Evolutionary conservation across 1,140 invertebrate genomes (phyloP).

Genomic region (Drosophila busckii): DNA sequence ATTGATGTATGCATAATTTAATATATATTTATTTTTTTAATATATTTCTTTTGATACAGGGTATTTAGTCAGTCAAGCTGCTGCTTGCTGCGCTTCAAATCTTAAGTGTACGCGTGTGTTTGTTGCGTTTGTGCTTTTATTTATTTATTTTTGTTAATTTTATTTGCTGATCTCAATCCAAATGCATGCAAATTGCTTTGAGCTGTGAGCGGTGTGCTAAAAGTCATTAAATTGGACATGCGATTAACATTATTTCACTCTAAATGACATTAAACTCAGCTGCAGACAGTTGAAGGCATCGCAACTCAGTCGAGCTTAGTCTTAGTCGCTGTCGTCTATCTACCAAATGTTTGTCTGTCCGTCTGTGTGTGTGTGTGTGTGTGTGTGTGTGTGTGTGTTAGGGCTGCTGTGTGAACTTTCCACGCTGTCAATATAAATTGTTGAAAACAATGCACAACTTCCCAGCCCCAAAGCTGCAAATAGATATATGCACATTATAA

Average conservation of each 20-base stretch:
- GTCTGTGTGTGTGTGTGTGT: neutral
- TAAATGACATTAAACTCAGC: slow-evolving; percentile 57
- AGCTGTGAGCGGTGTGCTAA: slow-evolving; percentile 42
- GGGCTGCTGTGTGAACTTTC: slow-evolving; percentile 7
- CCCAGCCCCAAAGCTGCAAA: no score
- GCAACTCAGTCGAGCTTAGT: slow-evolving; percentile 33
- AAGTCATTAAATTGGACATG: slow-evolving; percentile 66
- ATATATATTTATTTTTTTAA: no score
- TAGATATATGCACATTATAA: slow-evolving; percentile 4
- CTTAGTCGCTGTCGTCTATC: no score
- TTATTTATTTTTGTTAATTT: slow-evolving; percentile 23
- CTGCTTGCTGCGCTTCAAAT: no score
- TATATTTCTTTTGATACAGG: no score
- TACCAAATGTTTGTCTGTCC: slow-evolving; percentile 22
- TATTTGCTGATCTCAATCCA: slow-evolving; percentile 28
- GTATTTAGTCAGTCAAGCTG: no score
- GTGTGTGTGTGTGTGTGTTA: neutral
- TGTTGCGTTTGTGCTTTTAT: neutral
- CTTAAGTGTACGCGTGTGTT: no score
- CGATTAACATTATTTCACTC: slow-evolving; percentile 64
- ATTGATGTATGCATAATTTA: no score
- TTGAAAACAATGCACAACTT: neutral
- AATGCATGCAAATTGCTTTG: slow-evolving; percentile 38
- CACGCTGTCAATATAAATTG: no score
- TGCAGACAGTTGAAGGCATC: slow-evolving; percentile 19